Evolutionary conservation across 2,797 vertebrate species (phyloP), one percentile per base, ranked within the genome.

Genomic region (Lepus townsendii): DNA sequence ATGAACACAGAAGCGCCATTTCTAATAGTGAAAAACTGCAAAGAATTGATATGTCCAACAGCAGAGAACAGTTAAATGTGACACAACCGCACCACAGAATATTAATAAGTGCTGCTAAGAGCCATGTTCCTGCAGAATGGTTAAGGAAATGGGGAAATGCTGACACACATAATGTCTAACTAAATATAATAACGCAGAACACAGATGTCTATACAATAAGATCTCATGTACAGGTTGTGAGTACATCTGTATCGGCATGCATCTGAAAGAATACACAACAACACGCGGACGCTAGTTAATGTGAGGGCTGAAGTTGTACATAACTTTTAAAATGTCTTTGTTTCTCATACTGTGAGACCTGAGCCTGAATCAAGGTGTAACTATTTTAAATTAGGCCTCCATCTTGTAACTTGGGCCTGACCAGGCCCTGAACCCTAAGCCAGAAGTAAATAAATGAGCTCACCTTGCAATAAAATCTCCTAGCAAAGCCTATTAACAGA

Each of bases 11-110:
- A 52, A 69, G 84, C 47, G 91, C 73, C 91, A 85, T 96, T 93
- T 97, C 84, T 96, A 95, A 96, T 50, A 68, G 72, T 93, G 94
- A 96, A 93, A 96, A 96, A 92, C 16, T 42, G 88, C 90, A 84
- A 91, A 82, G 86, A 90, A 91, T 80, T 26, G 22, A 84, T 96
- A 93, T 90, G 93, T 90, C 87, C 95, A 76, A 66, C 87, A 95
- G 86, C 83, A 91, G 76, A 26, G 32, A 95, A 83, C 1, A 14
- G 16, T 87, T 96, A 93, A 96, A 95, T 86, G 95, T 88, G 94
- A 78, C 73, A 69, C 35, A 90, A 69, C 47, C 76, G 76, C 73
- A 82, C 11, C 77, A 71, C 12, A 77, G 76, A 94, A 90, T 96
- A 96, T 91, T 93, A 95, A 95, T 71, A 78, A 57, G 57, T 30